Percentiles rank a stretch among this genome's conserved stretches.
Evolutionary conservation across 2,113 vertebrate species (phyloP).

Genomic region (Plecturocebus donacophilus): DNA sequence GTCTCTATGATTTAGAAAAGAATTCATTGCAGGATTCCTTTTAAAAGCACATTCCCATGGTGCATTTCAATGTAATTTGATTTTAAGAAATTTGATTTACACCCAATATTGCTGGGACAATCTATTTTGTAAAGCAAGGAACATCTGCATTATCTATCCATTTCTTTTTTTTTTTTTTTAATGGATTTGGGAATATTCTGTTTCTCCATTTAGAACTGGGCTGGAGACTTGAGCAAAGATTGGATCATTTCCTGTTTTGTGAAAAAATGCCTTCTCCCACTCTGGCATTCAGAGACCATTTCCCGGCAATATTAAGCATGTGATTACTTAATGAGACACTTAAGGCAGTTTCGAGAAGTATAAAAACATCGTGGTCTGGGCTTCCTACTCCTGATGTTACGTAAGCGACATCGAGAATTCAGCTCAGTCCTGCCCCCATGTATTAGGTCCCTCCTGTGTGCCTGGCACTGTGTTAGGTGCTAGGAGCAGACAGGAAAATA

Average conservation of each 20-base stretch:
- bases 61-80: slow-evolving; percentile 68
- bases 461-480: rapidly evolving
- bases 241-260: slow-evolving; percentile 78
- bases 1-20: slow-evolving; percentile 70
- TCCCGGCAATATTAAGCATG: slow-evolving; percentile 57
- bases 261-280: slow-evolving; percentile 61
- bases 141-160: slow-evolving; percentile 80
- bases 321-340: slow-evolving; percentile 67
- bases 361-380: slow-evolving; percentile 51
- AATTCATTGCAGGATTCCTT: slow-evolving; percentile 51
- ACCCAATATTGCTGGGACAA: slow-evolving; percentile 71
- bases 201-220: slow-evolving; percentile 76
- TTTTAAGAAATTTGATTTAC: slow-evolving; percentile 81
- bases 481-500: rapidly evolving
- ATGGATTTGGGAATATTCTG: slow-evolving; percentile 78
- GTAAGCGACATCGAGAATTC: not conserved
- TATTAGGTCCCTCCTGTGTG: not conserved
- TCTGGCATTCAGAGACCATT: slow-evolving; percentile 64
- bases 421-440: not conserved
- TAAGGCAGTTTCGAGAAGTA: slow-evolving; percentile 57
- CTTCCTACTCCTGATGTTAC: not conserved
- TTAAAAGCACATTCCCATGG: slow-evolving; percentile 64
- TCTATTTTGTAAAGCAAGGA: slow-evolving; percentile 67
- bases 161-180: slow-evolving; percentile 18
- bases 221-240: slow-evolving; percentile 65